Evolutionary conservation across 2,888 invertebrate genomes (phyloP).

Genomic region (Parthenolecanium corni): DNA sequence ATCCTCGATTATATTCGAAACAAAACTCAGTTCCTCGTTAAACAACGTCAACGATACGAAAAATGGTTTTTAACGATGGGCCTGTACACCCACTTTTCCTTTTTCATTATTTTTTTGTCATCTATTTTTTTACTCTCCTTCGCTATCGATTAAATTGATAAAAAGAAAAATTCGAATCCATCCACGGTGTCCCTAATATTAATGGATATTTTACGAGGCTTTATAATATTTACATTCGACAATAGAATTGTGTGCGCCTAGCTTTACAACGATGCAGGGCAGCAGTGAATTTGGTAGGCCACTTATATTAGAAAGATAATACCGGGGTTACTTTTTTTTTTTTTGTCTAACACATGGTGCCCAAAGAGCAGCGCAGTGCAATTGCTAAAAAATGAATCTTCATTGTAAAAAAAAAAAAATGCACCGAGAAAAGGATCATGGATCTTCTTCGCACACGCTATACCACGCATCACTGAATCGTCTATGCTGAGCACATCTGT

Average conservation of each 20-base stretch:
- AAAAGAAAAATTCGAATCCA: conserved; percentile 8
- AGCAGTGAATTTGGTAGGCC: conserved; percentile 18
- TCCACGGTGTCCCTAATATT: conserved; percentile 1
- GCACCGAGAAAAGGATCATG: background rate
- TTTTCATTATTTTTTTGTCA: background rate
- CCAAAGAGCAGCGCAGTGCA: conserved; percentile 14
- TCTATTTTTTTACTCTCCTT: conserved; percentile 2
- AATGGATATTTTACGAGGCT: conserved; percentile 28
- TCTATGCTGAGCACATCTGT: conserved; percentile 20
- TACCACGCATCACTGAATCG: conserved; percentile 20
- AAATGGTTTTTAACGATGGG: background rate
- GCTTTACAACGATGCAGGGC: conserved; percentile 2
- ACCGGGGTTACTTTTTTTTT: conserved; percentile 5
- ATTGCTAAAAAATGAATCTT: conserved; percentile 29
- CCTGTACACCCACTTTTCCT: background rate
- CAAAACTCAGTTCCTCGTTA: conserved; percentile 13
- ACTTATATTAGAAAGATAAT: conserved; percentile 24
- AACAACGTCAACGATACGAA: conserved; percentile 13
- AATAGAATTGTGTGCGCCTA: conserved; percentile 14
- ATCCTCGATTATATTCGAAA: too few species aligned
- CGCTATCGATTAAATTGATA: conserved; percentile 16
- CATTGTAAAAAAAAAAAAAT: conserved; percentile 4
- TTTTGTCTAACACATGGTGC: conserved; percentile 26
- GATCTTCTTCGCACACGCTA: background rate
- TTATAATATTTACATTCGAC: conserved; percentile 27